Evolutionary conservation across 2,113 vertebrate species (phyloP).

Genomic region (Jaculus jaculus): DNA sequence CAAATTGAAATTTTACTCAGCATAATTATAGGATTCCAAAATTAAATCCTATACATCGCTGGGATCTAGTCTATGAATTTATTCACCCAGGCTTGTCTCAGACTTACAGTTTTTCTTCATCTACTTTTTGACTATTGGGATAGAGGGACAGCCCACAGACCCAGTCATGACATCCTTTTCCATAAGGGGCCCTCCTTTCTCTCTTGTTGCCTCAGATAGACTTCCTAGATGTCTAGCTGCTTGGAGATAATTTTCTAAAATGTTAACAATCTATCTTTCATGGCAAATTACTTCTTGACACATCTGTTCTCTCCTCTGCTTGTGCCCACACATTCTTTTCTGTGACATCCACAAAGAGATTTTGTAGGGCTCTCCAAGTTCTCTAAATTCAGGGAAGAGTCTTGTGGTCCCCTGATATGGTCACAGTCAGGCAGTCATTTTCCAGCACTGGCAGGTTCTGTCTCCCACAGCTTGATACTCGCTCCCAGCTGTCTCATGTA

Average conservation of each 20-base stretch:
- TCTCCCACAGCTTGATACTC: background rate
- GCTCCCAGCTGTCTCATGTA: background rate
- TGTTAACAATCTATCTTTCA: background rate
- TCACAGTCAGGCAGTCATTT: background rate
- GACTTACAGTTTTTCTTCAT: background rate
- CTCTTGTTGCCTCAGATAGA: background rate
- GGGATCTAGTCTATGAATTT: background rate
- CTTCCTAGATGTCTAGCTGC: background rate
- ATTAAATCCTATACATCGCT: background rate
- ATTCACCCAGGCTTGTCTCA: background rate
- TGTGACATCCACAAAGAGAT: background rate
- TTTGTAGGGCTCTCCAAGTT: background rate
- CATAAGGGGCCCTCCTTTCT: background rate
- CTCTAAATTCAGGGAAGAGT: background rate
- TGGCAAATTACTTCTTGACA: background rate
- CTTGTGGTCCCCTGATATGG: too few species aligned
- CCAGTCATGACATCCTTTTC: background rate
- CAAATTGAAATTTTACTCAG: background rate
- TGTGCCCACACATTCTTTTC: background rate
- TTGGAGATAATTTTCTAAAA: background rate
- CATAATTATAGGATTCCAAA: background rate
- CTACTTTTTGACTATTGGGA: background rate
- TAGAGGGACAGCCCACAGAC: background rate
- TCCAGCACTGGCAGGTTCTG: background rate
- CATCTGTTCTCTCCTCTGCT: background rate